Evolutionary conservation across 2,888 invertebrate genomes (phyloP).

Genomic region (Lasioglossum leucozonium): DNA sequence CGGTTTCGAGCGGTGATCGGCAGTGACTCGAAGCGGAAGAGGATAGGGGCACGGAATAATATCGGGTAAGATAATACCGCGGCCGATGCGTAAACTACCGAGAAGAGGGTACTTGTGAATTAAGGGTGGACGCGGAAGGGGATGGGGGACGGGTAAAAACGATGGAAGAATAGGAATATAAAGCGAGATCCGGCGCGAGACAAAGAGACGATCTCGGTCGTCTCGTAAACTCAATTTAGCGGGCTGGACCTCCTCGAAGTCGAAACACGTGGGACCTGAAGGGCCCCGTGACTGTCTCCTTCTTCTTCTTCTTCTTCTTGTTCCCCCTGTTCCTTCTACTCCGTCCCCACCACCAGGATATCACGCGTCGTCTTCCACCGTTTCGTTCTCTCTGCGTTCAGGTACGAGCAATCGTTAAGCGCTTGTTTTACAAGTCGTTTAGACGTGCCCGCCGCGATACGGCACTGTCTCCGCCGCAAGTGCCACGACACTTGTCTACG

Average conservation of each 20-base stretch:
- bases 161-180: constrained; percentile 55
- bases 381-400: constrained; percentile 54
- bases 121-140: constrained; percentile 54
- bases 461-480: constrained; percentile 71
- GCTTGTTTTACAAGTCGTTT: constrained; percentile 84
- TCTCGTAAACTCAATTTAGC: constrained; percentile 83
- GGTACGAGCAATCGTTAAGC: constrained; percentile 82
- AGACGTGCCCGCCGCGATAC: constrained; percentile 78
- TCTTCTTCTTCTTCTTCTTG: constrained; percentile 11
- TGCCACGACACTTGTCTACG: constrained; percentile 75
- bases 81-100: constrained; percentile 64
- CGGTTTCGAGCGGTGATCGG: constrained; percentile 27
- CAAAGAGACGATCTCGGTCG: constrained; percentile 56
- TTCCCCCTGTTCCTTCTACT: not conserved
- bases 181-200: constrained; percentile 38
- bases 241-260: constrained; percentile 78
- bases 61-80: constrained; percentile 67
- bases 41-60: constrained; percentile 65
- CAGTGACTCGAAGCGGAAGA: constrained; percentile 54
- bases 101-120: constrained; percentile 62
- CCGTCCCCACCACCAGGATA: not conserved
- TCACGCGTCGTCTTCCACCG: constrained; percentile 19
- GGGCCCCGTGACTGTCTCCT: constrained; percentile 11
- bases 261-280: constrained; percentile 72
- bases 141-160: constrained; percentile 31